These are phyloP conservation scores for Helicoverpa armigera DNA, from an alignment of 1,140 invertebrate genomes.

Conservation along the genomic window DNA sequence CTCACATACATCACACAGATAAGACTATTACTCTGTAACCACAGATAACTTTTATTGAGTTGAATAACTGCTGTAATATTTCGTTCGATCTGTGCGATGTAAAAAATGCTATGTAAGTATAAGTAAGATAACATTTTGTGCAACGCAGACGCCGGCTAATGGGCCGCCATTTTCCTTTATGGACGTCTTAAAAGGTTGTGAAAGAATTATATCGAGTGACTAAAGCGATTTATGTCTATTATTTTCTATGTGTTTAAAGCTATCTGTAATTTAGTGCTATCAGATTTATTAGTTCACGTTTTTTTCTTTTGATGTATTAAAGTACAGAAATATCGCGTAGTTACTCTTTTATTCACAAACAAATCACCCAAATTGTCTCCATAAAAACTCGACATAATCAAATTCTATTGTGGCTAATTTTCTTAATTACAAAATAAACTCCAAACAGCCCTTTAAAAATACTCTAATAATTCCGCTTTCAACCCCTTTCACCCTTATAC, in stretches of 20 bases:
- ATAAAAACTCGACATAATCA: background rate
- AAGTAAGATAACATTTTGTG: conserved; percentile 27
- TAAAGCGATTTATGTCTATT: conserved; percentile 4
- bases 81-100: conserved; percentile 35
- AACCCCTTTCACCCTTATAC: conserved; percentile 18
- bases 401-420: background rate
- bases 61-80: conserved; percentile 58
- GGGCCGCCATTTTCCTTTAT: conserved; percentile 21
- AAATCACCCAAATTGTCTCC: background rate
- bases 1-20: conserved; percentile 57
- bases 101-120: conserved; percentile 18
- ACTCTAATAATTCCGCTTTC: conserved; percentile 33
- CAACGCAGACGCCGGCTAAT: conserved; percentile 11
- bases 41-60: conserved; percentile 58
- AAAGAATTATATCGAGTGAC: conserved; percentile 9
- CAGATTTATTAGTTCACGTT: background rate
- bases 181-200: conserved; percentile 4
- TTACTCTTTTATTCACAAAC: too few relatives aligned
- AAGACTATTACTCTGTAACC: conserved; percentile 53
- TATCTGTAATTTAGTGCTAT: background rate
- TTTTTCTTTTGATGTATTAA: background rate
- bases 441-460: conserved; percentile 11
- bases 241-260: background rate
- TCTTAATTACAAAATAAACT: conserved; percentile 22
- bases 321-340: too few relatives aligned